Base-by-base conservation (phyloP, 2,888 invertebrate species). In the Pyrgus malvae region DNA sequence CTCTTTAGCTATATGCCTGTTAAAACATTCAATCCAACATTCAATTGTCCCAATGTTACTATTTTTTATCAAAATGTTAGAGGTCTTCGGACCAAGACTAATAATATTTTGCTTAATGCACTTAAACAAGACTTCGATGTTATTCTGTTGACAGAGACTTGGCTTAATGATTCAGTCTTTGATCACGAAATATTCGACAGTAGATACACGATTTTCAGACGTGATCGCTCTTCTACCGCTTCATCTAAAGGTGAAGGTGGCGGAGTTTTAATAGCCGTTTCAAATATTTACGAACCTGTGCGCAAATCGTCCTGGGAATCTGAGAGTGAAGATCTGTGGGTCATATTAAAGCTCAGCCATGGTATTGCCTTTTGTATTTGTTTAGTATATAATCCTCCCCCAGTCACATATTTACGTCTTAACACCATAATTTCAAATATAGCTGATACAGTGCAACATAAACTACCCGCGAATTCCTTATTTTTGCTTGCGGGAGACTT, bases 31-130 rank as follows among this genome's bases (percentile, higher is more conserved):
- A n/a, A n/a, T n/a, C n/a, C n/a, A n/a, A n/a, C n/a, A n/a, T n/a
- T n/a, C n/a, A 48, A 8, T 38, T 35, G 17, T 9, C 16, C 16
- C 11, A 38, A 38, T 38, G 17, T 48, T 7, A 48, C 14, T 17
- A 37, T 48, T 17, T 48, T 48, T 9, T 48, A 48, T 9, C 37
- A 48, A 38, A 48, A 48, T 25, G 45, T 45, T 11, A 23, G 46
- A 14, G 46, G 46, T 35, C 23, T 35, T 2, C 35, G 46, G 21
- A 46, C 48, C n/a, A 48, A 48, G 16, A 48, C 48, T 19, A 23
- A 48, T 11, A 49, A 29, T 29, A 11, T 29, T 7, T 29, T 29
- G 4, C 1, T 29, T 3, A 29, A 29, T 29, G 11, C 11, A 11
- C 29, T 29, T n/a, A 29, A 29, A 29, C 29, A 11, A 11, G 29